Base-by-base conservation (phyloP, 1,140 invertebrate genomes). In the Tetramorium alpestre region DNA sequence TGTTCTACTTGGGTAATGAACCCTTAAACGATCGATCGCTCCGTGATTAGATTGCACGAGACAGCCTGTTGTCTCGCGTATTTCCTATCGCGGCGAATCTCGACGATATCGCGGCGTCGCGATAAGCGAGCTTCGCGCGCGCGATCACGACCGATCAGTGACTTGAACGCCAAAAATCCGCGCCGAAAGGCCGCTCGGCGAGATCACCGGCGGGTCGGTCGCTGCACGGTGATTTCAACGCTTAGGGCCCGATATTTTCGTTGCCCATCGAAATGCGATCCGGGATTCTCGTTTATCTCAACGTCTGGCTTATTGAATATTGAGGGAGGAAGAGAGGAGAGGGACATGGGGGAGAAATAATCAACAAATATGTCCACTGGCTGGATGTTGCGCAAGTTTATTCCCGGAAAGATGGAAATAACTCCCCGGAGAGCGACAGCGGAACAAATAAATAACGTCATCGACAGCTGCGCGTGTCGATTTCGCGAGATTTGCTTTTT, bases 221-320 rank as follows among this genome's bases (percentile, higher is more conserved):
- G 41, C 11, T 41, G 41, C 28, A 28, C 13, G 38, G 89, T 89
- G 89, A 90, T 54, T 90, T 90, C 88, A 89, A 90, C 70, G 89
- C 88, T 78, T 73, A 87, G 41, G 47, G 58, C n/a, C 62, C 18
- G 49, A 54, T 67, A 47, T 62, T 47, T 84, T 73, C 11, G 41
- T 38, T 18, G 28, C 33, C 5, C 13, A 2, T 75, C n/a, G 44
- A 75, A 80, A 80, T 64, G 28, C 18, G 80, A 47, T 22, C 1
- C n/a, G 25, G 5, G 22, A 64, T 18, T 51, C 8, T 13, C 4
- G 18, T 22, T 54, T 62, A 25, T 33, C 38, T 3, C 22, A 85
- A 10, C 5, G n/a, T 0, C 11, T 51, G 33, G 6, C 1, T 41
- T 25, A 44, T 69, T 33, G 18, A 38, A 25, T 4, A 3, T 33